Evolutionary conservation across 1,140 invertebrate genomes (phyloP).

Genomic region (Battus philenor): DNA sequence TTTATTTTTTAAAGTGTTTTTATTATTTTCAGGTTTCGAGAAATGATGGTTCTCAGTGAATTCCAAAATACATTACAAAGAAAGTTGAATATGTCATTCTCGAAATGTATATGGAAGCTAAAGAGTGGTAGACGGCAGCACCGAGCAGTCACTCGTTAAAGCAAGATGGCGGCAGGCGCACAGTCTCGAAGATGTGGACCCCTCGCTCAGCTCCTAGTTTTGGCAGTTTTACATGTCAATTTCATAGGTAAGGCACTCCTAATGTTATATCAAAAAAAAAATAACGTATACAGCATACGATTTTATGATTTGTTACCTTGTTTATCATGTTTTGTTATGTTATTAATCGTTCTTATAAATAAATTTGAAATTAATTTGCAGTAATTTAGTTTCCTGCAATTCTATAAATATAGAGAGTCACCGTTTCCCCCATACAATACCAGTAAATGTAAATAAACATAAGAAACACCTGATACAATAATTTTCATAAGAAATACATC

Average conservation of each 20-base stretch:
- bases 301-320: not conserved
- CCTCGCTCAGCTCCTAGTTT: constrained; percentile 54
- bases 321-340: not conserved
- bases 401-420: too few species aligned
- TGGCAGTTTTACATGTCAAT: constrained; percentile 64
- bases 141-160: constrained; percentile 42
- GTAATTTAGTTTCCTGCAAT: too few species aligned
- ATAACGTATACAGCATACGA: too few species aligned
- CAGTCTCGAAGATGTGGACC: constrained; percentile 42
- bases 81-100: constrained; percentile 12
- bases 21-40: not conserved
- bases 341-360: not conserved
- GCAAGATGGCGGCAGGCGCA: constrained; percentile 50
- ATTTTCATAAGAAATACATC: too few species aligned
- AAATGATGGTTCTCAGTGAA: not conserved
- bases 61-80: not conserved
- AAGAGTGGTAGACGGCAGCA: constrained; percentile 46
- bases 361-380: too few species aligned
- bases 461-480: too few species aligned
- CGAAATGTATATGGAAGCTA: constrained; percentile 18
- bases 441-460: too few species aligned
- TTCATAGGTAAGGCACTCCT: constrained; percentile 70
- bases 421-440: too few species aligned
- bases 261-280: too few species aligned
- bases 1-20: too few species aligned